Evolutionary conservation across 2,113 vertebrate species (phyloP), one percentile per base, ranked within the genome.

Genomic region (Bubo blakistoni): DNA sequence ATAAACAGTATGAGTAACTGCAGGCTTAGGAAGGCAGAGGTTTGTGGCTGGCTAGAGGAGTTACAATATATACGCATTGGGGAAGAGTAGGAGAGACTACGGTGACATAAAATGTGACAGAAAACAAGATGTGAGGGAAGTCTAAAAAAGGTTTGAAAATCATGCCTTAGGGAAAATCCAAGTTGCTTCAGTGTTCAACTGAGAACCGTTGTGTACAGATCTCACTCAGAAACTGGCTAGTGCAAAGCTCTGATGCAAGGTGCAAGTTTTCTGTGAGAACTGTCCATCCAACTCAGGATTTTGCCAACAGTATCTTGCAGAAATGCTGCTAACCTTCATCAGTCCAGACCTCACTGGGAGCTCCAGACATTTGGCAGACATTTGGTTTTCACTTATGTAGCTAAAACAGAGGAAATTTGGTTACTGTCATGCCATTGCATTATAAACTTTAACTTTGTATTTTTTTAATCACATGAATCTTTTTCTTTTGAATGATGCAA

Each of bases 21-120:
- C 63, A 86, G n/a, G 26, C 59, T 72, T 69, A 90, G 34, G 17
- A 94, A 78, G n/a, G 74, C 80, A 80, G 57, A 88, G 29, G 5
- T 83, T 91, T 83, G 46, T 25, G 46, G 10, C 24, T 78, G 26
- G n/a, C 46, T 73, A 51, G 30, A 71, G 19, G 20, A 92, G 25
- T 42, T 92, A 51, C 0, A 0, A 34, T 67, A 81, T 19, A 26
- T 47, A 29, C 0, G 1, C 9, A 6, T 8, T 26, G 25, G 26
- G 36, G 27, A 92, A 78, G 54, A 88, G 27, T 14, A 62, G 47
- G 30, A 81, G 42, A 70, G 44, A 44, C 40, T 47, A 12, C 13
- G 10, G 26, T 80, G 61, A 74, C 11, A 46, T 62, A 51, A 83
- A 96, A 51, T 59, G 32, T 29, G 65, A 24, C 34, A 63, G 44